Percentiles rank a stretch among this genome's conserved stretches.
Conservation (phyloP, 2,113 vertebrate genomes). For the Oncorhynchus masou region DNA sequence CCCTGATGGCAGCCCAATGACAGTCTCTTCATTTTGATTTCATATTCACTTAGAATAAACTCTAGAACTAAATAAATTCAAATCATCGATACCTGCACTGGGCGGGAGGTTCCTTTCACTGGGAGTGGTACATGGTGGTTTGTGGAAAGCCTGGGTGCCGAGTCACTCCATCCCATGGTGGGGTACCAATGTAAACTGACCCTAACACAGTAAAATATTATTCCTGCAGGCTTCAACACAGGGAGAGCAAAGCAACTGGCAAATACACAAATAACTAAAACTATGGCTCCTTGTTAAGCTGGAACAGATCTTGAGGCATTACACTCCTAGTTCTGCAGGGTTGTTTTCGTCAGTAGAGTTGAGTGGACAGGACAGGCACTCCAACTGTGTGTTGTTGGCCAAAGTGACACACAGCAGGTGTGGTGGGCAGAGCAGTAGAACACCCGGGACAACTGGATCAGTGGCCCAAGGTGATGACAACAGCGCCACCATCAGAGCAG, state of each 20-base stretch:
- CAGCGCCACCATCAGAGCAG: too few relatives aligned
- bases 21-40: conserved; percentile 28
- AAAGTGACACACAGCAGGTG: neutral
- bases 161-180: conserved; percentile 29
- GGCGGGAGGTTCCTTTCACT: conserved; percentile 40
- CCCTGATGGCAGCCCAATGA: conserved; percentile 5
- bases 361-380: conserved; percentile 3
- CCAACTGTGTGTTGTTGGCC: neutral
- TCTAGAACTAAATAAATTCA: conserved; percentile 32
- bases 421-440: neutral
- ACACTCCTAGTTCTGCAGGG: neutral
- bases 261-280: conserved; percentile 33
- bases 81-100: conserved; percentile 29
- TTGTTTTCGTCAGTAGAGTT: conserved; percentile 15
- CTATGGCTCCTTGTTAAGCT: conserved; percentile 37
- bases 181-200: conserved; percentile 20
- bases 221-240: conserved; percentile 28
- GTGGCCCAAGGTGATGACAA: neutral
- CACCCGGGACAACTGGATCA: neutral
- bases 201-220: conserved; percentile 41
- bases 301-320: conserved; percentile 23
- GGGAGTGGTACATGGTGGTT: conserved; percentile 18
- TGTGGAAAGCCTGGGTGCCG: conserved; percentile 19
- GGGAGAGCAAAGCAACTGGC: conserved; percentile 28
- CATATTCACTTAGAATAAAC: conserved; percentile 31